Evolutionary conservation across 2,888 invertebrate species (phyloP).

Genomic region (Stenoptilia bipunctidactyla): DNA sequence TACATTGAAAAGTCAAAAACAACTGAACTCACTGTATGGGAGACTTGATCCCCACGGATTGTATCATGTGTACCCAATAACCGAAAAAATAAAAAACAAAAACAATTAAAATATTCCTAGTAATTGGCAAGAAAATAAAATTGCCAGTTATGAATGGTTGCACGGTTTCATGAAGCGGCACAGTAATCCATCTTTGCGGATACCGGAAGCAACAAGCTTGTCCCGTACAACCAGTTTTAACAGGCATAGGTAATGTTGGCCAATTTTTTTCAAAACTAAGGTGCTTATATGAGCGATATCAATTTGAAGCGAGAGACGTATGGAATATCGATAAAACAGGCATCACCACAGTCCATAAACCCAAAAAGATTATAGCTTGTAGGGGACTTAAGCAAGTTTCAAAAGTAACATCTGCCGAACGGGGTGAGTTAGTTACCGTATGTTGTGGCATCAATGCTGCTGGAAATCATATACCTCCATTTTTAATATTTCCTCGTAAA

Average conservation of each 20-base stretch:
- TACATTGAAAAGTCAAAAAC: no score
- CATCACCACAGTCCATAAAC: slow-evolving; percentile 9
- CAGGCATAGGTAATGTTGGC: slow-evolving; percentile 9
- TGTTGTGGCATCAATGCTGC: slow-evolving; percentile 26
- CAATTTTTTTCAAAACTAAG: slow-evolving; percentile 7
- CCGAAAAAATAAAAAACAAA: no score
- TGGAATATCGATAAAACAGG: slow-evolving; percentile 11
- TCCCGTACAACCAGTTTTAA: slow-evolving; percentile 11
- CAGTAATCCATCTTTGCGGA: not conserved
- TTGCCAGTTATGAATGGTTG: slow-evolving; percentile 7
- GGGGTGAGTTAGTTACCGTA: slow-evolving; percentile 28
- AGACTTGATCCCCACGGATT: no score
- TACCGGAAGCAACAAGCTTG: not conserved
- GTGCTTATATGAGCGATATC: slow-evolving; percentile 2
- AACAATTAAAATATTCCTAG: slow-evolving; percentile 7
- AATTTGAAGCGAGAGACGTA: slow-evolving; percentile 6
- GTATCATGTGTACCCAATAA: no score
- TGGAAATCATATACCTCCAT: slow-evolving; percentile 32
- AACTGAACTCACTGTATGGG: no score
- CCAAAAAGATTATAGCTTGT: slow-evolving; percentile 22
- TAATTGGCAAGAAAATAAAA: slow-evolving; percentile 5
- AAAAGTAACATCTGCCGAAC: slow-evolving; percentile 30
- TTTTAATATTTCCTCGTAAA: slow-evolving; percentile 31
- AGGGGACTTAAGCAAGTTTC: slow-evolving; percentile 32
- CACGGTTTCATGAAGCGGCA: not conserved